Evolutionary conservation across 1,140 invertebrate genomes (phyloP).

Genomic region (Pemphigus obesinymphae): DNA sequence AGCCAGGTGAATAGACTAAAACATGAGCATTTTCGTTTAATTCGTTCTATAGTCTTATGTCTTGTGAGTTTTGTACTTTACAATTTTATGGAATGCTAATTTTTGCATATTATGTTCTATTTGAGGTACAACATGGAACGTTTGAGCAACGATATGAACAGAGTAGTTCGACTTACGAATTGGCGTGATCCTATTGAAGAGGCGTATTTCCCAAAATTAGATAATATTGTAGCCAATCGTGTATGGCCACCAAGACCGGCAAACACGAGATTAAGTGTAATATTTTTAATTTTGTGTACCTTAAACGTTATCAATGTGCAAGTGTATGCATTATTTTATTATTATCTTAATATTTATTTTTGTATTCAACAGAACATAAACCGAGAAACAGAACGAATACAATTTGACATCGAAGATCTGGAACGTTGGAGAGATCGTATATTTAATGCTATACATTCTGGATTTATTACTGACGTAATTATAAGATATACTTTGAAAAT

Average conservation of each 20-base stretch:
- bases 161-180: constrained; percentile 58
- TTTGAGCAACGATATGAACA: constrained; percentile 58
- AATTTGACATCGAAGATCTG: constrained; percentile 63
- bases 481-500: not conserved
- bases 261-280: constrained; percentile 53
- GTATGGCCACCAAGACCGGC: constrained; percentile 62
- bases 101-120: too few relatives aligned
- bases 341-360: not conserved
- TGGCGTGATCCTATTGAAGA: constrained; percentile 61
- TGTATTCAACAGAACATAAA: not conserved
- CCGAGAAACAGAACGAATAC: constrained; percentile 61
- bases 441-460: constrained; percentile 67
- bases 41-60: too few relatives aligned
- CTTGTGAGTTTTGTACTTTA: too few relatives aligned
- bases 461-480: constrained; percentile 52
- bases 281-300: not conserved
- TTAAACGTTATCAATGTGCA: too few relatives aligned
- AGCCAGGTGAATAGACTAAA: constrained; percentile 54
- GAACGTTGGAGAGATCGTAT: constrained; percentile 72
- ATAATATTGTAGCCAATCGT: constrained; percentile 61
- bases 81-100: too few relatives aligned
- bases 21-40: too few relatives aligned
- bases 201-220: constrained; percentile 69
- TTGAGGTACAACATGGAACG: constrained; percentile 71
- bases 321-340: too few relatives aligned